Percentiles rank a stretch among this genome's conserved stretches.
These are phyloP conservation scores for Coptodon rendalli DNA, from an alignment of 2,113 vertebrate species.

Conservation along the genomic window DNA sequence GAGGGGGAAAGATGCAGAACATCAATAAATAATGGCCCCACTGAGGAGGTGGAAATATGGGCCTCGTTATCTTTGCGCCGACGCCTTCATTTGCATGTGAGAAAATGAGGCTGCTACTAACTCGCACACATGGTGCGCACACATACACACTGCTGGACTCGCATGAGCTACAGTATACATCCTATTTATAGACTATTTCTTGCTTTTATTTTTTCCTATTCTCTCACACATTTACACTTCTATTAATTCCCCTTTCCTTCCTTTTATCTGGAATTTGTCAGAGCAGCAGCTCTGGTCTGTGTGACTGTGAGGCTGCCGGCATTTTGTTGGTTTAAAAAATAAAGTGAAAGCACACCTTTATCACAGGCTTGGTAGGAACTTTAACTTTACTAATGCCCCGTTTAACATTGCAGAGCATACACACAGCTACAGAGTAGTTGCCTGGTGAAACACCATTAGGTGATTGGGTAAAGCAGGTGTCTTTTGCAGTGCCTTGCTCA, in stretches of 20 bases:
- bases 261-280: conserved; percentile 9
- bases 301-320: neutral
- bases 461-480: neutral
- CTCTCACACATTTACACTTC: conserved; percentile 29
- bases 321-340: conserved; percentile 11
- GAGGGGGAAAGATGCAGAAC: conserved; percentile 70
- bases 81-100: conserved; percentile 76
- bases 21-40: conserved; percentile 81
- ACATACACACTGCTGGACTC: conserved; percentile 9
- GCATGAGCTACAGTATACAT: conserved; percentile 45
- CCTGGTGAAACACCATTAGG: neutral
- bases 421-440: neutral
- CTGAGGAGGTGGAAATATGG: conserved; percentile 77
- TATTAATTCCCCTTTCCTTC: conserved; percentile 19
- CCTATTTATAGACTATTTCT: conserved; percentile 59
- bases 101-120: conserved; percentile 65
- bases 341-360: neutral
- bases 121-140: neutral
- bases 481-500: neutral
- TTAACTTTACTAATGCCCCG: neutral
- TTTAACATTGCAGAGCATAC: neutral
- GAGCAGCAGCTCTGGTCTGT: neutral
- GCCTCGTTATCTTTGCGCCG: conserved; percentile 74
- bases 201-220: conserved; percentile 33
- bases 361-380: conserved; percentile 5